A percentile compares a stretch with the other conserved stretches of the same genome.
These are phyloP conservation scores for Oasisia sp. DNA, from an alignment of 2,888 invertebrate genomes.

Conservation along the genomic window DNA sequence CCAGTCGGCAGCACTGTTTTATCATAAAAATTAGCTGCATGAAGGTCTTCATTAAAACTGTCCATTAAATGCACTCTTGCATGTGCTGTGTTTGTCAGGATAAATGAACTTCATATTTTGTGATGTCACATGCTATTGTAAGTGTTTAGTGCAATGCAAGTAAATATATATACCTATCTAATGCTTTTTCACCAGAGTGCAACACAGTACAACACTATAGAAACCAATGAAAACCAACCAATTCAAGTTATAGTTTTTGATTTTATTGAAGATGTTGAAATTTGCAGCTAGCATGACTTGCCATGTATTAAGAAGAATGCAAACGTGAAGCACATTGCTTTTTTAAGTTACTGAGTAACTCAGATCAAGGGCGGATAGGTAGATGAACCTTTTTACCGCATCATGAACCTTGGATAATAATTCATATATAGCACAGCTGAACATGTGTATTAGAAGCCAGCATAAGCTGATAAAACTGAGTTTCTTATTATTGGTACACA, in stretches of 20 bases:
- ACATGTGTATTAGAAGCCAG: conserved; percentile 3
- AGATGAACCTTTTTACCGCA: no score
- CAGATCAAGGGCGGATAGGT: no score
- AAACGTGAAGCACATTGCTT: background rate
- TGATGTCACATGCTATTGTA: background rate
- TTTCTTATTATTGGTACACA: no score
- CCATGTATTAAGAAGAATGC: background rate
- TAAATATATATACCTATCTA: background rate
- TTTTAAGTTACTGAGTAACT: background rate
- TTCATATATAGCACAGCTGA: background rate
- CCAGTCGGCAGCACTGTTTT: background rate
- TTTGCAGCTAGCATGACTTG: background rate
- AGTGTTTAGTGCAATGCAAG: background rate
- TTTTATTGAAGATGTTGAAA: background rate
- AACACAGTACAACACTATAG: background rate
- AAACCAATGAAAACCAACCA: background rate
- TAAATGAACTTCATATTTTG: background rate
- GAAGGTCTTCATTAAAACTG: background rate
- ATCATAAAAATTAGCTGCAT: background rate
- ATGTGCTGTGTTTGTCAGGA: background rate
- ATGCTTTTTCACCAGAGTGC: background rate
- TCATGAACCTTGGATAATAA: background rate
- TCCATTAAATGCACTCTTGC: background rate
- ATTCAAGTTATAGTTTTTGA: background rate
- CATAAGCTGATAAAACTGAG: no score